Base-by-base conservation (phyloP, 2,888 invertebrate genomes). In the Oligia latruncula region DNA sequence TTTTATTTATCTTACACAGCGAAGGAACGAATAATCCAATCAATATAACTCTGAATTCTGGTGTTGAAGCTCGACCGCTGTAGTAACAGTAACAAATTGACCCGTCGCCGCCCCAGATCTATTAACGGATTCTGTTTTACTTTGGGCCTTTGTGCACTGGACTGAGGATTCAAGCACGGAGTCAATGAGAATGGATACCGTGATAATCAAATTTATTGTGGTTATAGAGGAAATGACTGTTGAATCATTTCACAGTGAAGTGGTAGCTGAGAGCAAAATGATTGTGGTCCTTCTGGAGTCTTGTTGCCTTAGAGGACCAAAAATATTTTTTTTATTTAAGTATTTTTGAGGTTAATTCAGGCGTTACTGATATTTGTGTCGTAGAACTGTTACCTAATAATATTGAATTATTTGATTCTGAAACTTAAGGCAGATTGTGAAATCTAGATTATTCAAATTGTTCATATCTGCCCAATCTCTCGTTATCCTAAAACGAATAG, bases 61-160 rank as follows among this genome's bases (percentile, higher is more conserved):
- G 80, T 84, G 80, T 80, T 82, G 74, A 87, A 82, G 78, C 67
- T 82, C 64, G 73, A 77, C 74, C 73, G 73, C 77, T 62, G 80
- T 77, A 73, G 77, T 86, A 88, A 77, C 82, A 86, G 88, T 86
- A 74, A 87, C 88, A 86, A 88, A 88, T 88, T 84, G 88, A 87
- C 67, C 72, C 81, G 74, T 86, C 78, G 76, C 66, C 71, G 55
- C 71, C 62, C 49, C 67, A 71, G 78, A 86, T 70, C 80, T 84
- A 88, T 88, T 87, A 84, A 75, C 72, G 67, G 52, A 77, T 78
- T 83, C 77, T 79, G 86, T 87, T 87, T 78, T 81, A 67, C 74
- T 68, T 66, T 49, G 35, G 71, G 77, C 66, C n/a, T 75, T 81
- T 84, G 76, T 75, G 68, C 68, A 78, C 66, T 73, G 58, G 62